Base-by-base conservation (phyloP, 2,797 vertebrate species). In the Xerus rutilus region DNA sequence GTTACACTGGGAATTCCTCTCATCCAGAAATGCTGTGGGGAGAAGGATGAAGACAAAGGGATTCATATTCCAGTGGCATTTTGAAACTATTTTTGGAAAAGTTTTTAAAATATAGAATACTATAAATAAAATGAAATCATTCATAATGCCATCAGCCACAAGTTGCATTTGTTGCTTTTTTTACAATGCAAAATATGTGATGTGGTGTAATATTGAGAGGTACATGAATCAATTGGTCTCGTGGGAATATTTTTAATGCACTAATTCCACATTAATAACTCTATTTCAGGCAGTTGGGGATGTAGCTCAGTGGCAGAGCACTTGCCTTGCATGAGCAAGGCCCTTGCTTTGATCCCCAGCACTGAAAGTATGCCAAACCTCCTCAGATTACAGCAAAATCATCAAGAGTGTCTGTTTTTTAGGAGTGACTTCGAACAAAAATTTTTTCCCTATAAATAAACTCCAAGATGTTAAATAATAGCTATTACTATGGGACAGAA, bases 91-190 rank as follows among this genome's bases (percentile, higher is more conserved):
- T 81, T 88, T 43, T 81, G 7, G 91, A 91, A 64, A 90, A 52
- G 21, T 90, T 78, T 84, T 62, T 15, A 83, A 94, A 94, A 73
- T 39, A 69, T 28, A 92, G 23, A 69, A 43, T 47, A 62, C 86
- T 77, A n/a, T 69, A 54, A 72, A 81, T 69, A 92, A 90, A 91
- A 93, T 65, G 17, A 86, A 79, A 87, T 70, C 15, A 85, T 57
- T 84, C 28, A 64, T 74, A 88, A 30, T 57, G 52, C 23, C 43
- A 67, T 70, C 45, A 79, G 32, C 45, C 78, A 77, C 54, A 72
- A 83, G 14, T 76, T 12, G 6, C 67, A 86, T 77, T 47, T 87
- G 18, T 77, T 73, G 49, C 45, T 88, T 57, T 94, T 94, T 74
- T n/a, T 86, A 65, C 7, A 49, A 30, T 73, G 47, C 79, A 35